Conservation (phyloP, 2,113 vertebrate species). For the Cyprinodon variegatus region DNA sequence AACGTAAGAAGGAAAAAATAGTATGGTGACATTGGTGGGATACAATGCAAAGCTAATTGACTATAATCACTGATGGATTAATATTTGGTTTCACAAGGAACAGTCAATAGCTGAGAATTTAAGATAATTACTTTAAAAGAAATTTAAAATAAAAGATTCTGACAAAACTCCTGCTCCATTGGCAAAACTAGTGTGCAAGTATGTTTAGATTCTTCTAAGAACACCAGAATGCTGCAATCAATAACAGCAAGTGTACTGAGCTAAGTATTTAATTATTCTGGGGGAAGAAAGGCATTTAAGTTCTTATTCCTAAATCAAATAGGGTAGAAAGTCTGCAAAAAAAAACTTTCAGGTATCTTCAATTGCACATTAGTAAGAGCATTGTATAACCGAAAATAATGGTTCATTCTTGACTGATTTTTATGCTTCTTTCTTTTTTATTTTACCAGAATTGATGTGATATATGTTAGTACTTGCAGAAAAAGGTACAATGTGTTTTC, state of each 20-base stretch:
- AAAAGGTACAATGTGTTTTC: conserved; percentile 51
- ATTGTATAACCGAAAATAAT: conserved; percentile 6
- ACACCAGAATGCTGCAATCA: conserved; percentile 42
- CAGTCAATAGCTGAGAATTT: not conserved
- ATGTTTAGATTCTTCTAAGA: conserved; percentile 47
- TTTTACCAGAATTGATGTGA: conserved; percentile 56
- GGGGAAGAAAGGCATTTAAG: conserved; percentile 52
- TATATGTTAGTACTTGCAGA: conserved; percentile 67
- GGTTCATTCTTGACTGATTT: conserved; percentile 51
- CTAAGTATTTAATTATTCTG: conserved; percentile 61
- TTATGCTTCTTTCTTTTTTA: conserved; percentile 42
- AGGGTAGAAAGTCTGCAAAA: conserved; percentile 52
- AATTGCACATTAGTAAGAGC: conserved; percentile 62
- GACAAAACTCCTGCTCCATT: conserved; percentile 22
- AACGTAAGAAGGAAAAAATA: conserved; percentile 59
- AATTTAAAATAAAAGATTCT: not conserved
- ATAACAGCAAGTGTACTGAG: conserved; percentile 51
- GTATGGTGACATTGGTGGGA: conserved; percentile 66
- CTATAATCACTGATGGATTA: conserved; percentile 35
- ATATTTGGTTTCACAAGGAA: not conserved
- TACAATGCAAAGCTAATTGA: conserved; percentile 46
- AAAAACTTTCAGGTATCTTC: conserved; percentile 68
- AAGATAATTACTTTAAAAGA: not conserved
- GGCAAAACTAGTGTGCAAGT: conserved; percentile 40
- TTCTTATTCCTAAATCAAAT: conserved; percentile 66